These are phyloP conservation scores for Spheniscus humboldti DNA, from an alignment of 2,797 vertebrate species.

Conservation along the genomic window DNA sequence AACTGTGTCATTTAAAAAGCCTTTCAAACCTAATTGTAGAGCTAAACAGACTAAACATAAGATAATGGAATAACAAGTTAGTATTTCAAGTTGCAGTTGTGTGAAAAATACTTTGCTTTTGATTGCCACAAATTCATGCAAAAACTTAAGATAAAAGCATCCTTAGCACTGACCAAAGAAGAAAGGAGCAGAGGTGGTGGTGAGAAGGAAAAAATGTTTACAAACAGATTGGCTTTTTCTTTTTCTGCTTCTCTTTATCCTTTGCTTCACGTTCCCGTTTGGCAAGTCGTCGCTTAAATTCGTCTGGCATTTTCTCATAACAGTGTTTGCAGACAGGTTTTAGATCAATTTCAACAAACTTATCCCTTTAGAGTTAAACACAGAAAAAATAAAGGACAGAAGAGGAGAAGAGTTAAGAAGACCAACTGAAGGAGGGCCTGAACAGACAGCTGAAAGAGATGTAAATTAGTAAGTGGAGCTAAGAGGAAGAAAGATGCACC, in stretches of 20 bases:
- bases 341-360: conserved; percentile 98
- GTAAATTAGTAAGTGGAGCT: background rate
- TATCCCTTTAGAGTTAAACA: conserved; percentile 83
- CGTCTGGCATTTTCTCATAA: conserved; percentile 94
- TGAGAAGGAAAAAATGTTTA: conserved; percentile 77
- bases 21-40: background rate
- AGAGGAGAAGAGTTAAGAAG: conserved; percentile 65
- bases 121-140: conserved; percentile 12
- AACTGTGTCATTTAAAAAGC: background rate
- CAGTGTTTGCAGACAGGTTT: conserved; percentile 99
- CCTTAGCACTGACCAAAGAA: conserved; percentile 84
- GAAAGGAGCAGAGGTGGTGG: conserved; percentile 58
- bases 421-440: conserved; percentile 19
- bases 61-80: background rate
- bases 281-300: conserved; percentile 91
- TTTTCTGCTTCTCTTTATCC: conserved; percentile 88
- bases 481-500: background rate
- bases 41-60: background rate
- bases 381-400: conserved; percentile 68
- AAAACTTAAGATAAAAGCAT: conserved; percentile 4
- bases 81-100: background rate
- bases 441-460: conserved; percentile 25
- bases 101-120: background rate
- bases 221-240: conserved; percentile 92
- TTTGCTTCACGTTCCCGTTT: conserved; percentile 90